These are phyloP conservation scores for Cinclus mexicanus DNA, from an alignment of 2,113 vertebrate species.

Conservation along the genomic window DNA sequence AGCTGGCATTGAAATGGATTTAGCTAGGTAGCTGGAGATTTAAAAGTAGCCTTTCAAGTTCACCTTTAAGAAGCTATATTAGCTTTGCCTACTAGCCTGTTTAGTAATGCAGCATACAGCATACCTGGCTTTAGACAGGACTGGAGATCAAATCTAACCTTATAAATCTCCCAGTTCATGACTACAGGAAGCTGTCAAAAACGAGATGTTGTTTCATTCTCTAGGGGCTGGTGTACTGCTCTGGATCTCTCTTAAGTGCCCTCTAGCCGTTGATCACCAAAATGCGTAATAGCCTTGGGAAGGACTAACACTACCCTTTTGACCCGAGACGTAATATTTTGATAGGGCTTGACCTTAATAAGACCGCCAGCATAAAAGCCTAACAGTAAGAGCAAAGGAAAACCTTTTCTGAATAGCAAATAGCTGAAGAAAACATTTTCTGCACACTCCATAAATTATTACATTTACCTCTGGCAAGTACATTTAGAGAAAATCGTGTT, in stretches of 20 bases:
- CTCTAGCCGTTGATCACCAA: constrained; percentile 59
- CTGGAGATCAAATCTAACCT: constrained; percentile 66
- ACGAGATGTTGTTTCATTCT: constrained; percentile 59
- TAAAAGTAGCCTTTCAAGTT: constrained; percentile 57
- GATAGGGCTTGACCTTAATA: constrained; percentile 52
- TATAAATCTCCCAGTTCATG: constrained; percentile 67
- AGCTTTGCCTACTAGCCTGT: constrained; percentile 34
- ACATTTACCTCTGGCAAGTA: constrained; percentile 61
- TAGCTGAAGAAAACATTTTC: constrained; percentile 50
- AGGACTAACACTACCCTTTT: constrained; percentile 37
- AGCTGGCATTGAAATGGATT: constrained; percentile 28
- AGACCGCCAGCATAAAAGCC: constrained; percentile 7
- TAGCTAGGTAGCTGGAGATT: constrained; percentile 26
- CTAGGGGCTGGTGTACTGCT: constrained; percentile 9
- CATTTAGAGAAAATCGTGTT: constrained; percentile 47
- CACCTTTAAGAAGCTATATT: constrained; percentile 57
- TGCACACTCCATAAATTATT: constrained; percentile 62
- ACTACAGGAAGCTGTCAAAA: constrained; percentile 64
- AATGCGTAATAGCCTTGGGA: constrained; percentile 41
- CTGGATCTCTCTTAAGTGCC: constrained; percentile 38
- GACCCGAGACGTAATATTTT: constrained; percentile 50
- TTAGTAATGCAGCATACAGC: constrained; percentile 52
- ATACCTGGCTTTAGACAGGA: constrained; percentile 43
- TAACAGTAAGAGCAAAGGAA: constrained; percentile 24
- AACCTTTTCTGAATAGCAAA: constrained; percentile 57